phyloP scores from a whole-genome alignment of 2,797 vertebrate genomes.

The Adrianichthys oophorus region DNA sequence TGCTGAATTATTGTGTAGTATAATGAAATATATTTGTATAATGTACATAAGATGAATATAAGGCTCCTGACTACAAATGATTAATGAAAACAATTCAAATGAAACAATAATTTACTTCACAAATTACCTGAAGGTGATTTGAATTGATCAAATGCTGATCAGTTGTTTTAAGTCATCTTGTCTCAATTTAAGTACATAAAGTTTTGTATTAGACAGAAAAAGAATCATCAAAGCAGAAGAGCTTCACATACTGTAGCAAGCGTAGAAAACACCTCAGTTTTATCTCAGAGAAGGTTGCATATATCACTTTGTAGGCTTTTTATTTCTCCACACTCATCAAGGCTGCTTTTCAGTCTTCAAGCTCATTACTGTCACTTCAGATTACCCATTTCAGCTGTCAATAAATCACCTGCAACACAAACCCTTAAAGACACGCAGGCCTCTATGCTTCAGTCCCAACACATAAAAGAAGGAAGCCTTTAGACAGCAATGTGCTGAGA shows the following conservation, averaged over 20 bases:
- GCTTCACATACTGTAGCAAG: too few species aligned
- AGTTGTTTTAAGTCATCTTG: too few species aligned
- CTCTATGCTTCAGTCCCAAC: not conserved
- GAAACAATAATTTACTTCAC: too few species aligned
- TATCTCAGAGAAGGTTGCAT: not conserved
- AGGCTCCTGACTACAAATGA: too few species aligned
- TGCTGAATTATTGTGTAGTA: too few species aligned
- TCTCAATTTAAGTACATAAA: too few species aligned
- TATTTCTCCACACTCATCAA: not conserved
- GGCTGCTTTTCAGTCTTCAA: not conserved
- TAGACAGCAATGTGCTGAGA: not conserved
- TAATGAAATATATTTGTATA: too few species aligned
- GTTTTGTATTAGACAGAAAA: not conserved
- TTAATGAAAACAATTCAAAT: too few species aligned
- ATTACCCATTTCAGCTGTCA: conserved; percentile 12
- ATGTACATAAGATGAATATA: too few species aligned
- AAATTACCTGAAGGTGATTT: too few species aligned
- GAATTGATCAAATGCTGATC: too few species aligned
- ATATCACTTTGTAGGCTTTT: not conserved
- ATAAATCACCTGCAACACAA: conserved; percentile 21
- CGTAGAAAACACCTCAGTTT: not conserved
- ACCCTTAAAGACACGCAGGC: conserved; percentile 8
- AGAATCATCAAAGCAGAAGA: not conserved
- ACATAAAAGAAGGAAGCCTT: not conserved
- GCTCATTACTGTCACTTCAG: not conserved